Conservation (phyloP, 2,888 invertebrate genomes). For the Malachius bipustulatus region DNA sequence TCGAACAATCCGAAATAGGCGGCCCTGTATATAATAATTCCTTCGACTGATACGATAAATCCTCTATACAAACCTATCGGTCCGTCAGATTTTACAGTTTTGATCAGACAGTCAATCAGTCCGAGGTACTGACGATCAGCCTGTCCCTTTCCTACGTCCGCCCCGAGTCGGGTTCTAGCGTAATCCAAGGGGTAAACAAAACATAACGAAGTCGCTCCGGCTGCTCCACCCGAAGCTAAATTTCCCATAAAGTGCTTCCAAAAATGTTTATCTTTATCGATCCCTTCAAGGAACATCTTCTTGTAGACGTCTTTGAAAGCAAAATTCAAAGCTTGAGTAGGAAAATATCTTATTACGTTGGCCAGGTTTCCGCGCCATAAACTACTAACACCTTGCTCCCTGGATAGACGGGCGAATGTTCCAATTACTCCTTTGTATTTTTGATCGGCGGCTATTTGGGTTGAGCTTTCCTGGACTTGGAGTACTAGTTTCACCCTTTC, state of each 20-base stretch:
- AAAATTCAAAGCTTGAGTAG: slow-evolving; percentile 66
- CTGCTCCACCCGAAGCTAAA: slow-evolving; percentile 65
- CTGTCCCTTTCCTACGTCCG: slow-evolving; percentile 23
- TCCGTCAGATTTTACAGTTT: slow-evolving; percentile 41
- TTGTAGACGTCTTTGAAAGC: slow-evolving; percentile 72
- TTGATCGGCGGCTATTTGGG: slow-evolving; percentile 1
- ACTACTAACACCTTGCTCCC: slow-evolving; percentile 54
- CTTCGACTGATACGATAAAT: slow-evolving; percentile 51
- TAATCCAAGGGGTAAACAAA: slow-evolving; percentile 69
- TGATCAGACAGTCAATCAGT: slow-evolving; percentile 41
- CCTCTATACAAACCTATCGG: slow-evolving; percentile 48
- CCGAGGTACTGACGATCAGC: slow-evolving; percentile 43
- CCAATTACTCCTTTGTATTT: slow-evolving; percentile 49
- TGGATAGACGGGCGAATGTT: slow-evolving; percentile 53
- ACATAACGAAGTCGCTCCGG: slow-evolving; percentile 63
- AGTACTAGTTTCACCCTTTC: background rate
- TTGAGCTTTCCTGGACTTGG: background rate
- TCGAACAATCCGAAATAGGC: slow-evolving; percentile 53
- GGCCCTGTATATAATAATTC: slow-evolving; percentile 51
- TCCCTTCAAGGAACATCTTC: slow-evolving; percentile 53
- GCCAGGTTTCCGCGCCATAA: slow-evolving; percentile 71
- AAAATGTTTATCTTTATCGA: slow-evolving; percentile 63
- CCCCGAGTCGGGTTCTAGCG: slow-evolving; percentile 52
- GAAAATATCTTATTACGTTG: slow-evolving; percentile 68
- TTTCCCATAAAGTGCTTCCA: slow-evolving; percentile 59